Conservation (phyloP, 2,888 invertebrate species). For the Melipona beecheii region DNA sequence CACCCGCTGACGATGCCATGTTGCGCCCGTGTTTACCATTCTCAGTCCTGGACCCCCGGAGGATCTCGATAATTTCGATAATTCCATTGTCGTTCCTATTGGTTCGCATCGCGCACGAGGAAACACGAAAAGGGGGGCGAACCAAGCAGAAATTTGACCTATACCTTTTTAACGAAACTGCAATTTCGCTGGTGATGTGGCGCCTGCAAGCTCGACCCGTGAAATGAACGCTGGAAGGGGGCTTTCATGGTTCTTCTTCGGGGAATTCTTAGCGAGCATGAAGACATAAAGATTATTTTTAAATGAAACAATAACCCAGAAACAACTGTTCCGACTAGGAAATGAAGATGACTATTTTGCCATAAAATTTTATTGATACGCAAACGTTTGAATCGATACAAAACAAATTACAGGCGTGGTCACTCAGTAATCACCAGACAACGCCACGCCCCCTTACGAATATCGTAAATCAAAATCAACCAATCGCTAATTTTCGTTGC, state of each 20-base stretch:
- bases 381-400: no score
- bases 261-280: background rate
- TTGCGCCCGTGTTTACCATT: conserved; percentile 43
- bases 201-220: background rate
- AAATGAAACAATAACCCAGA: no score
- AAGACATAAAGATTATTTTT: background rate
- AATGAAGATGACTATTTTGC: no score
- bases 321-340: no score
- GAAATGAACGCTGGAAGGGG: background rate
- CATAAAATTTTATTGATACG: no score
- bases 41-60: conserved; percentile 21
- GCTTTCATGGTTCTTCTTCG: background rate
- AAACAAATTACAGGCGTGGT: no score
- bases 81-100: conserved; percentile 75
- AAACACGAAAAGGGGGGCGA: conserved; percentile 59
- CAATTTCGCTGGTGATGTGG: background rate
- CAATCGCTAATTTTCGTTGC: no score
- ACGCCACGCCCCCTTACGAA: no score
- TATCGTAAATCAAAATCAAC: no score
- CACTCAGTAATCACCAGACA: no score
- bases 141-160: conserved; percentile 42
- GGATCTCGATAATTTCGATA: conserved; percentile 70
- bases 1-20: conserved; percentile 56
- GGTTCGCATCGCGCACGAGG: conserved; percentile 68
- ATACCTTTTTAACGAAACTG: conserved; percentile 24